phyloP scores from a whole-genome alignment of 53 echinoderm and acorn worm species.

The Paelopatides confundens region DNA sequence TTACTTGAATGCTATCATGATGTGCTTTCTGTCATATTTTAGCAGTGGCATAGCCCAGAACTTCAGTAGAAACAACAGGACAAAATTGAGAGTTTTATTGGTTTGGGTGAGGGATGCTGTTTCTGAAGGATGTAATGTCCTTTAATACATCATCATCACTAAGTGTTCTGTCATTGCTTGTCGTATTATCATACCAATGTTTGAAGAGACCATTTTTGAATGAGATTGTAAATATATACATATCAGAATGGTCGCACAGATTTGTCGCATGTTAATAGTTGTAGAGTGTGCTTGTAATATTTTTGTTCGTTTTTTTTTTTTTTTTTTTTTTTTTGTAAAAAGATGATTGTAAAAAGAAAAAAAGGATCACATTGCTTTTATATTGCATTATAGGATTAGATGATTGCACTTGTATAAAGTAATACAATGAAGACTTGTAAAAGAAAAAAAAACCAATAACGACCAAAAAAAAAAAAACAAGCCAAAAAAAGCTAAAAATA shows the following conservation, averaged over 20 bases:
- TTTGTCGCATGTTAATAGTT: not conserved
- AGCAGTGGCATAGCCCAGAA: no score
- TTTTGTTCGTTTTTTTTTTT: not conserved
- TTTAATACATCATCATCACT: no score
- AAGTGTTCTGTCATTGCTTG: no score
- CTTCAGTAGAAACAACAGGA: no score
- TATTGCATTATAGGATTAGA: slow-evolving; percentile 3
- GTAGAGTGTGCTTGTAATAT: not conserved
- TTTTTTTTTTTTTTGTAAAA: not conserved
- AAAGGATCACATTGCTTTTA: not conserved
- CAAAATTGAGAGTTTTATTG: no score
- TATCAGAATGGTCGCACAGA: not conserved
- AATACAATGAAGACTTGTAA: not conserved
- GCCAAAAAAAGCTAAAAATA: not conserved
- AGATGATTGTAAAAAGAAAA: not conserved
- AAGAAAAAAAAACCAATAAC: not conserved
- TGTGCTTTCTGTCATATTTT: no score
- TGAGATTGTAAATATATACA: not conserved
- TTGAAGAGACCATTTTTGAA: no score
- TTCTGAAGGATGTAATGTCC: no score
- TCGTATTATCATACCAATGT: no score
- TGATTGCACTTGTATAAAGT: slow-evolving; percentile 22
- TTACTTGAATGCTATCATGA: no score
- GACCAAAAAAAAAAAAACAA: not conserved
- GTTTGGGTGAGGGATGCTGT: no score